Evolutionary conservation across 2,113 vertebrate genomes (phyloP).

Genomic region (Scartelaos histophorus): DNA sequence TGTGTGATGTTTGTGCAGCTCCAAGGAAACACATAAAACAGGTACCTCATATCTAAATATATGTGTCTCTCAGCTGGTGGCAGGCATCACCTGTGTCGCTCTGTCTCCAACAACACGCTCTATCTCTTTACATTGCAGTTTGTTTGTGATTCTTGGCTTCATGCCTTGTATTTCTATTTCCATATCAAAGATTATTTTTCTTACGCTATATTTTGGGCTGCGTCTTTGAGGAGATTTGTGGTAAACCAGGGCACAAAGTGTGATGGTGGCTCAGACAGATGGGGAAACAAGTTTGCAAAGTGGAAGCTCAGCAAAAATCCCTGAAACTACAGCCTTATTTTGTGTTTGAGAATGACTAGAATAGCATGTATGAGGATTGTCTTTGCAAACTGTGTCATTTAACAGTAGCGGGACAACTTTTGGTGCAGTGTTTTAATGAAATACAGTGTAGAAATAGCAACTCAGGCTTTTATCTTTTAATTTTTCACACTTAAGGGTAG

Average conservation of each 20-base stretch:
- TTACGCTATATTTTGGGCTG: neutral
- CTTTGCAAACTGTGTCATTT: neutral
- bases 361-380: neutral
- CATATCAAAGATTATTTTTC: constrained; percentile 13
- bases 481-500: no score
- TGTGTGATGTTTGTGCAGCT: constrained; percentile 1
- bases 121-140: neutral
- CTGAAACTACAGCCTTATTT: neutral
- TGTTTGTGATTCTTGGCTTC: neutral
- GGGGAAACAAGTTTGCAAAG: neutral
- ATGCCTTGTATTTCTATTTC: neutral
- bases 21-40: constrained; percentile 28
- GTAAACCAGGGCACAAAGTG: neutral
- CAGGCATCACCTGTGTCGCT: constrained; percentile 46
- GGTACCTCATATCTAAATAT: constrained; percentile 46
- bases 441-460: neutral
- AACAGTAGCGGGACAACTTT: neutral
- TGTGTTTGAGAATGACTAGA: neutral
- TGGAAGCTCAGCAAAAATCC: neutral
- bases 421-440: neutral
- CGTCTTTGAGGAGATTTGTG: neutral
- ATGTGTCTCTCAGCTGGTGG: constrained; percentile 54
- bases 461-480: no score
- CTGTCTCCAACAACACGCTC: neutral
- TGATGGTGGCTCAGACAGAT: neutral